Percentiles rank a stretch among this genome's conserved stretches.
phyloP scores from a whole-genome alignment of 2,113 vertebrate genomes.

The Nothocercus julius region DNA sequence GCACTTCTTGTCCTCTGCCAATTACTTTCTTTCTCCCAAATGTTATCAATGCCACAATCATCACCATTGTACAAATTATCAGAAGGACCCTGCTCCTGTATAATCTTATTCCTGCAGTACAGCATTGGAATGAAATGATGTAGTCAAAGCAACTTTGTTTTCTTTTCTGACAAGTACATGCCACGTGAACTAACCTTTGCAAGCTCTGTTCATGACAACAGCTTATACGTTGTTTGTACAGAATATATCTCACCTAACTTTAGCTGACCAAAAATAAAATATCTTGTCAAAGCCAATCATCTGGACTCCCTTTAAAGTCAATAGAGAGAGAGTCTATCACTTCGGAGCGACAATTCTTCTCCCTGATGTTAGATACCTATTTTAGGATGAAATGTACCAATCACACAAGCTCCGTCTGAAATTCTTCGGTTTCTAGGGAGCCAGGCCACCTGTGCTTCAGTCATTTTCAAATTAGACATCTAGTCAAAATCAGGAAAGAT shows the following conservation, averaged over 20 bases:
- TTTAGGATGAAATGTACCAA: not conserved
- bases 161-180: not conserved
- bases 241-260: not conserved
- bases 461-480: not conserved
- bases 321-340: constrained; percentile 27
- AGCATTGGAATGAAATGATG: constrained; percentile 48
- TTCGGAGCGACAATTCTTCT: not conserved
- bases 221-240: not conserved
- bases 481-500: not conserved
- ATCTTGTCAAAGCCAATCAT: not conserved
- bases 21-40: constrained; percentile 47
- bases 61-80: constrained; percentile 33
- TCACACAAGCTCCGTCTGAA: not conserved
- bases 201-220: not conserved
- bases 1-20: constrained; percentile 16
- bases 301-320: not conserved
- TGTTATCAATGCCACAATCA: constrained; percentile 44
- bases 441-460: too few relatives aligned
- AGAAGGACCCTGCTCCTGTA: constrained; percentile 25
- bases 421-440: not conserved
- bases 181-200: not conserved
- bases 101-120: constrained; percentile 31
- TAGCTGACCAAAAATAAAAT: not conserved
- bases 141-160: constrained; percentile 36
- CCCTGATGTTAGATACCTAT: not conserved